Conservation (phyloP, 2,113 vertebrate genomes). For the Agapornis roseicollis region DNA sequence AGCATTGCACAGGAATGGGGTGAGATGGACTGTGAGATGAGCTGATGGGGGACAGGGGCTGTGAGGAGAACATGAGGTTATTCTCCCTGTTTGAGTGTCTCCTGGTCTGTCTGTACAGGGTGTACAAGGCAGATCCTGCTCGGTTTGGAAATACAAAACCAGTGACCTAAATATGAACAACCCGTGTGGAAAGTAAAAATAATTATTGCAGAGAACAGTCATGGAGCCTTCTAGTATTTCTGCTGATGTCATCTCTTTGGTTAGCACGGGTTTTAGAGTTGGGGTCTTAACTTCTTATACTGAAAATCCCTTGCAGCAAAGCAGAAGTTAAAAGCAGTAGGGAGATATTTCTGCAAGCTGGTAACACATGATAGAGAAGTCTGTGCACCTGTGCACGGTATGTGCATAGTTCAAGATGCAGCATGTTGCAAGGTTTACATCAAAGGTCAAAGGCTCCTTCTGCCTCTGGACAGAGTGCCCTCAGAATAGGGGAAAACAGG, state of each 20-base stretch:
- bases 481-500: not conserved
- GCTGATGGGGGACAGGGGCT: not conserved
- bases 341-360: not conserved
- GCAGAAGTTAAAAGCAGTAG: not conserved
- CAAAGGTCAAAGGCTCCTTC: not conserved
- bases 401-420: not conserved
- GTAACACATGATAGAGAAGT: rapidly evolving
- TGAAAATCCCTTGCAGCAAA: not conserved
- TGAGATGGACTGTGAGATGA: not conserved
- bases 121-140: not conserved
- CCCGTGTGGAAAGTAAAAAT: not conserved
- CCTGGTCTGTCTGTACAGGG: not conserved
- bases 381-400: not conserved
- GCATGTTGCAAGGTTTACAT: not conserved
- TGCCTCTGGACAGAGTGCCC: not conserved
- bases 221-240: not conserved
- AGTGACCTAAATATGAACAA: not conserved
- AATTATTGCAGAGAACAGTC: not conserved
- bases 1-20: not conserved
- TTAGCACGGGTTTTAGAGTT: not conserved
- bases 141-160: not conserved
- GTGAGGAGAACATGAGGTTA: rapidly evolving
- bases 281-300: not conserved
- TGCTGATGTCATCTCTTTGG: not conserved
- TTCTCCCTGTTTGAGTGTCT: not conserved